phyloP scores from a whole-genome alignment of 2,888 invertebrate species.

The Diaperis boleti region DNA sequence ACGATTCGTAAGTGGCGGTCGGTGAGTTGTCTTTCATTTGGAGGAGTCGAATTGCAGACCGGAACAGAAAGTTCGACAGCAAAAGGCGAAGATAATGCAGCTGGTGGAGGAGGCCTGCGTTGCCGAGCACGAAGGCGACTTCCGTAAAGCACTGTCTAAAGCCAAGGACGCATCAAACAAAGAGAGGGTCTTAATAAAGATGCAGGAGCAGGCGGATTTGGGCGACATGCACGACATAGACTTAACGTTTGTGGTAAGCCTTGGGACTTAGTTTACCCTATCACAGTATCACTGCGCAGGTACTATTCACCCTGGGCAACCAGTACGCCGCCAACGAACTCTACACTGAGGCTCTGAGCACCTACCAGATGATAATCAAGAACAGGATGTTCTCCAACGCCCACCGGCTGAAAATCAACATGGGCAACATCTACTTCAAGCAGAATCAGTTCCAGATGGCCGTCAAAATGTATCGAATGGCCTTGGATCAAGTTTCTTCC shows the following conservation, averaged over 20 bases:
- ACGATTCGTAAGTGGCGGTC: constrained; percentile 77
- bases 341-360: constrained; percentile 95
- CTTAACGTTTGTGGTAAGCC: constrained; percentile 89
- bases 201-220: constrained; percentile 91
- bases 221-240: constrained; percentile 95
- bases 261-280: neutral
- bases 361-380: constrained; percentile 93
- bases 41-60: constrained; percentile 70
- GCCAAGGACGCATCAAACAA: constrained; percentile 97
- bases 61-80: constrained; percentile 90
- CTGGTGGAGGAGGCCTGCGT: constrained; percentile 92
- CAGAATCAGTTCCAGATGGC: constrained; percentile 95
- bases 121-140: constrained; percentile 74
- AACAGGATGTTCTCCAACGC: constrained; percentile 95
- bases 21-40: neutral
- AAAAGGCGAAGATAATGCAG: constrained; percentile 90
- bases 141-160: constrained; percentile 81
- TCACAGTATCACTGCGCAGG: constrained; percentile 70
- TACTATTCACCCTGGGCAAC: constrained; percentile 94
- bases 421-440: constrained; percentile 97
- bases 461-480: constrained; percentile 98
- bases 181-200: constrained; percentile 88
- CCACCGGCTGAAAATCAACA: constrained; percentile 94
- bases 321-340: constrained; percentile 96
- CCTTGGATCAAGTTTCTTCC: constrained; percentile 94